Conservation (phyloP, 2,888 invertebrate genomes). For the Thymelicus sylvestris region DNA sequence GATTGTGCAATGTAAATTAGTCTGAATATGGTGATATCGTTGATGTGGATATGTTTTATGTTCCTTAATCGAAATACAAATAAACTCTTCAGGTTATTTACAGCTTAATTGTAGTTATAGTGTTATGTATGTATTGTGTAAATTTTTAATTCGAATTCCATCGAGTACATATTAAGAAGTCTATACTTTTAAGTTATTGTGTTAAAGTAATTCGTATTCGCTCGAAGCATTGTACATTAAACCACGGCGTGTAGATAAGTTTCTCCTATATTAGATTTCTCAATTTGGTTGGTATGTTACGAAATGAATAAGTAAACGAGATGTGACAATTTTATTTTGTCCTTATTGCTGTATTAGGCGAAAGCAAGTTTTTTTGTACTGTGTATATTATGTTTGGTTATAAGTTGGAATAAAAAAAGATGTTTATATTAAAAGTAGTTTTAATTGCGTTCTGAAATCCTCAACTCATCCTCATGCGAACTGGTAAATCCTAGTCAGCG, state of each 20-base stretch:
- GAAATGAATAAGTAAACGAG: constrained; percentile 65
- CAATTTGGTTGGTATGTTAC: constrained; percentile 81
- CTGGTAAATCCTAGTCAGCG: too few relatives aligned
- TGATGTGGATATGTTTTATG: constrained; percentile 83
- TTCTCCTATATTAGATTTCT: constrained; percentile 82
- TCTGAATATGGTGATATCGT: constrained; percentile 83
- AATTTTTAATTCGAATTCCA: constrained; percentile 84
- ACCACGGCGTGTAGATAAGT: constrained; percentile 83
- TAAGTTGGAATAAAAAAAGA: constrained; percentile 86
- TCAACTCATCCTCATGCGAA: not conserved
- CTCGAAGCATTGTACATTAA: constrained; percentile 84
- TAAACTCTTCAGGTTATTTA: constrained; percentile 80
- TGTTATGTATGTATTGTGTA: constrained; percentile 83
- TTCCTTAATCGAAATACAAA: constrained; percentile 84
- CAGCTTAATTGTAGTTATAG: constrained; percentile 82
- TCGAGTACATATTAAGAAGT: constrained; percentile 84
- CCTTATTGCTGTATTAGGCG: constrained; percentile 82
- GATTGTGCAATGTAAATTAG: constrained; percentile 83
- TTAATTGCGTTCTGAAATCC: constrained; percentile 49
- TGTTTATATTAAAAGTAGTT: constrained; percentile 79
- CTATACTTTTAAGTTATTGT: constrained; percentile 83
- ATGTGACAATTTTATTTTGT: constrained; percentile 82
- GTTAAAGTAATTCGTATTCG: constrained; percentile 80
- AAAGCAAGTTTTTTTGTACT: constrained; percentile 91
- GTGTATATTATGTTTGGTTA: constrained; percentile 92